Conservation (phyloP, 2,113 vertebrate genomes). For the Myiagra hebetior region DNA sequence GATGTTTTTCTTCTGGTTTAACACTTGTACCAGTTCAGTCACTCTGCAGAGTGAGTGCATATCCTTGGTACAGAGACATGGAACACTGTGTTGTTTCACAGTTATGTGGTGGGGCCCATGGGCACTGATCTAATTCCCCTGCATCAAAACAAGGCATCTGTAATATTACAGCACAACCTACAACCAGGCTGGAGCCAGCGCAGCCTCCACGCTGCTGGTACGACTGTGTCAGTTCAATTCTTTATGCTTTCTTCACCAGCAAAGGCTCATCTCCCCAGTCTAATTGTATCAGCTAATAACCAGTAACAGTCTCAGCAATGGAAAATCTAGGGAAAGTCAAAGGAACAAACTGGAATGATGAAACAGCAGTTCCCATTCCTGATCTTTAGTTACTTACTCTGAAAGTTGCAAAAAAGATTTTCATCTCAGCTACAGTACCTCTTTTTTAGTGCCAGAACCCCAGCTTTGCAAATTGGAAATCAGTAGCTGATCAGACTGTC, state of each 20-base stretch:
- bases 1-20: not conserved
- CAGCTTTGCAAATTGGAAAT: not conserved
- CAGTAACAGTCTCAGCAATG: not conserved
- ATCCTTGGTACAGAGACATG: not conserved
- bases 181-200: not conserved
- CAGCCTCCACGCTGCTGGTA: not conserved
- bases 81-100: not conserved
- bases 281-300: not conserved
- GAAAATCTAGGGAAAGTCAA: not conserved
- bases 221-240: constrained; percentile 26
- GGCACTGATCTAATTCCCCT: constrained; percentile 28
- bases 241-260: constrained; percentile 3
- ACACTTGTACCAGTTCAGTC: not conserved
- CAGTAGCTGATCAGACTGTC: not conserved
- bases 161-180: not conserved
- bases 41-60: not conserved
- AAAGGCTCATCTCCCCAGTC: not conserved
- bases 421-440: not conserved
- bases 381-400: not conserved
- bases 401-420: not conserved
- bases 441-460: not conserved
- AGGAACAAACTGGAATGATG: not conserved
- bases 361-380: not conserved
- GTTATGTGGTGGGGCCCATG: not conserved
- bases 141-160: not conserved